A percentile compares a stretch with the other conserved stretches of the same genome.
Conservation (phyloP, 2,888 invertebrate genomes). For the Emmelina monodactyla region DNA sequence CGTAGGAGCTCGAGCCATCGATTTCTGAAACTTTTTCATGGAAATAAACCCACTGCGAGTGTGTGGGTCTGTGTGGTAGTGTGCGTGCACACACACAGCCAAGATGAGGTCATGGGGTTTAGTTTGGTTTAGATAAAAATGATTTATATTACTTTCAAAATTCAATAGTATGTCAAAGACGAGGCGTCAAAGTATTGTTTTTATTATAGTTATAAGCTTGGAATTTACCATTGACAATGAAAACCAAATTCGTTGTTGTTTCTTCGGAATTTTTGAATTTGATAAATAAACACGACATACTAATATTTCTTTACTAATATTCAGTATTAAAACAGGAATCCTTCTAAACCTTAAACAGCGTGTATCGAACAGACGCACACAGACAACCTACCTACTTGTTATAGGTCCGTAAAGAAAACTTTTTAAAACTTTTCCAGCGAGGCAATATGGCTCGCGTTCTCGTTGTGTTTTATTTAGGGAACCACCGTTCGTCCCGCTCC, state of each 20-base stretch:
- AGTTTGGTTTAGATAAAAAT: too few species aligned
- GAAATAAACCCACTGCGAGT: constrained; percentile 66
- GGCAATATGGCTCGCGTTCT: constrained; percentile 68
- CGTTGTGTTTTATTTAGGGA: constrained; percentile 65
- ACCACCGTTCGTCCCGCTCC: constrained; percentile 45
- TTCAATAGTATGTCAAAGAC: too few species aligned
- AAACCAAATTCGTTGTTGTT: too few species aligned
- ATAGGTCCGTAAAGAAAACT: constrained; percentile 68
- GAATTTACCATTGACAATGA: too few species aligned
- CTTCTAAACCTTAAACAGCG: constrained; percentile 48
- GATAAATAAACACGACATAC: too few species aligned
- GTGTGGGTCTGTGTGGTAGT: constrained; percentile 37
- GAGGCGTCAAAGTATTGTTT: constrained; percentile 1
- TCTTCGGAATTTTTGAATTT: too few species aligned
- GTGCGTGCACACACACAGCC: constrained; percentile 39
- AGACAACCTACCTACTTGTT: constrained; percentile 55
- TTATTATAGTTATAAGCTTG: constrained; percentile 6
- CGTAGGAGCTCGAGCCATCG: constrained; percentile 65
- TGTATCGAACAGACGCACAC: constrained; percentile 48
- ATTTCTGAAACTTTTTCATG: constrained; percentile 69
- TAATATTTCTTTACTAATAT: too few species aligned
- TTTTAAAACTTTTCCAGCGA: constrained; percentile 67
- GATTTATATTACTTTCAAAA: background rate
- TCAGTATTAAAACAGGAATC: too few species aligned
- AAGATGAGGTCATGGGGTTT: constrained; percentile 39